phyloP scores from a whole-genome alignment of 2,888 invertebrate species.

The Brachylomia viminalis region DNA sequence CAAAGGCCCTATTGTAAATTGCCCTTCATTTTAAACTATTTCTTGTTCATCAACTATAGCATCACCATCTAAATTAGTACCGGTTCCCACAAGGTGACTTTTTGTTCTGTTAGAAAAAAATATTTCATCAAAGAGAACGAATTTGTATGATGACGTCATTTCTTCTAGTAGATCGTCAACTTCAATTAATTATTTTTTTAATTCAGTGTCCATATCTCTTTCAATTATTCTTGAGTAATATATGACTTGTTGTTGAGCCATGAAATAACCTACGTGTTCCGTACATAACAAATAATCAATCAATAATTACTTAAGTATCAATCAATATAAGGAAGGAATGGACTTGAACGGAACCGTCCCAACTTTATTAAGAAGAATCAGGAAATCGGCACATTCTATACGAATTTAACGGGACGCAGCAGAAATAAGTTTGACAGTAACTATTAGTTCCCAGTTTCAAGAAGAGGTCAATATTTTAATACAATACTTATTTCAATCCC shows the following conservation, averaged over 20 bases:
- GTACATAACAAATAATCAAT: not conserved
- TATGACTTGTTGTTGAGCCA: not conserved
- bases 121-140: conserved; percentile 58
- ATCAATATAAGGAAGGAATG: not conserved
- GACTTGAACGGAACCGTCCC: not conserved
- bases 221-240: conserved; percentile 20
- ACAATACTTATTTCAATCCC: not conserved
- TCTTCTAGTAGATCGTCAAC: conserved; percentile 42
- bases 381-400: conserved; percentile 13
- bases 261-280: conserved; percentile 1
- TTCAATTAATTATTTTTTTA: conserved; percentile 39
- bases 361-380: conserved; percentile 35
- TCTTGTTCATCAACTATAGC: conserved; percentile 59
- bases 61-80: conserved; percentile 68
- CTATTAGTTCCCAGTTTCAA: conserved; percentile 17
- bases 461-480: conserved; percentile 26
- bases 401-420: conserved; percentile 25
- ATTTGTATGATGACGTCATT: conserved; percentile 56
- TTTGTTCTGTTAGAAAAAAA: conserved; percentile 67
- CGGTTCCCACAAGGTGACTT: conserved; percentile 77
- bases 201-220: conserved; percentile 20
- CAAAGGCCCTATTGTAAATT: conserved; percentile 70
- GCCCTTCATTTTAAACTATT: conserved; percentile 76
- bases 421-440: conserved; percentile 23
- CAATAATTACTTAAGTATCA: not conserved